Evolutionary conservation across 2,888 invertebrate species (phyloP).

Genomic region (Flabesymbios commensalis): DNA sequence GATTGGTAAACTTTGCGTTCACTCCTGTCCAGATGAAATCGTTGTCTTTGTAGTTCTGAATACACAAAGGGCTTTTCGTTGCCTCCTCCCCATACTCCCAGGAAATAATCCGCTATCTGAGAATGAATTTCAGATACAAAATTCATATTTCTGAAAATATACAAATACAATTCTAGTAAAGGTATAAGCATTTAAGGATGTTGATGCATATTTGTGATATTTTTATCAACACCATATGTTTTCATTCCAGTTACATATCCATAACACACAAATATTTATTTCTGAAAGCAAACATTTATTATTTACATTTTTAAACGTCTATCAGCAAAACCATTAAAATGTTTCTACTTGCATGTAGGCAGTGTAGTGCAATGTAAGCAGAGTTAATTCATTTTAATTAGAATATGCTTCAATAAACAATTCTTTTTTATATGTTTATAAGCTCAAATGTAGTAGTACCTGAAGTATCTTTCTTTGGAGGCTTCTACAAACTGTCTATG

Average conservation of each 20-base stretch:
- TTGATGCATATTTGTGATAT: no score
- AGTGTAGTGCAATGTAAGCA: no score
- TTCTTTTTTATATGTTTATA: not conserved
- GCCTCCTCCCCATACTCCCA: constrained; percentile 92
- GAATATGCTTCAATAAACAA: not conserved
- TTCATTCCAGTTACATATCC: no score
- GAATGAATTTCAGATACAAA: constrained; percentile 97
- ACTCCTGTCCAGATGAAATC: constrained; percentile 63
- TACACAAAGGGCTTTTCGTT: constrained; percentile 93
- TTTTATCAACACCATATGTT: no score
- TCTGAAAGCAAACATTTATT: no score
- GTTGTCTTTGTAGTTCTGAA: constrained; percentile 92
- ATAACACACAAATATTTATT: no score
- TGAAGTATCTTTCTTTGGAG: constrained; percentile 73
- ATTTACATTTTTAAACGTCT: no score
- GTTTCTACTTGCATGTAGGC: no score
- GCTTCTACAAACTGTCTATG: constrained; percentile 81
- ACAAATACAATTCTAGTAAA: no score
- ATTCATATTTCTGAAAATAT: constrained; percentile 91
- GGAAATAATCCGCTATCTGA: constrained; percentile 95
- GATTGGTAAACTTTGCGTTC: no score
- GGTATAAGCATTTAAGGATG: not conserved
- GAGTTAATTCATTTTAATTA: no score
- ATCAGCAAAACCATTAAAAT: no score
- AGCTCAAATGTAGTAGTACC: not conserved